Evolutionary conservation across 1,140 invertebrate species (phyloP), one percentile per base, ranked within the genome.

Genomic region (Magallana ariakensis): DNA sequence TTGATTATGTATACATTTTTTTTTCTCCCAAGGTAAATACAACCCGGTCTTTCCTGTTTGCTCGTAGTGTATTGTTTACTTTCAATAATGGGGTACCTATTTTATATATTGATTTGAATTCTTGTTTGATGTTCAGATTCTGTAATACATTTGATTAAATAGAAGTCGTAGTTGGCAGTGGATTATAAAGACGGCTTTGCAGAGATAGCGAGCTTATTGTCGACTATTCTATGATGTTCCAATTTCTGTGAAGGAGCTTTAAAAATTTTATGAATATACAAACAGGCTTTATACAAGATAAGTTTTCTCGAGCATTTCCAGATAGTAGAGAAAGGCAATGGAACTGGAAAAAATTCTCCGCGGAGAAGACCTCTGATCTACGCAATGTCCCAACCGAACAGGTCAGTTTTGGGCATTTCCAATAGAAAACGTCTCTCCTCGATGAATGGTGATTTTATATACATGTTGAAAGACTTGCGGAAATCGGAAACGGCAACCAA

Each of bases 81-180:
- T 11, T 75, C 58, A 75, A 75, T 75, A 75, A 75, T 75, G 19
- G 19, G 22, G 66, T 75, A 46, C 66, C 66, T 75, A 26, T 26
- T 75, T 75, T 11, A 75, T 75, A 26, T 75, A 75, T 75, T 75
- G 66, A 75, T 75, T 33, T 33, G 66, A 75, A 19, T 19, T 75
- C 22, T 46, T 75, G 66, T 75, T 75, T 75, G 66, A 75, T 75
- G 66, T 75, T 75, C 66, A 13, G 66, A 26, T 75, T 75, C 66
- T 75, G 22, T 75, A 19, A 75, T 75, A 33, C 9, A 60, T 75
- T 19, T 75, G 66, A 75, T 75, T 22, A 19, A 75, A 75, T 75
- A 75, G 66, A 75, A 75, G 33, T 46, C 22, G 66, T 33, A 75
- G 66, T 13, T 13, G 33, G 66, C 22, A 26, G 8, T 22, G 66